These are phyloP conservation scores for Eupithecia pulchellata DNA, from an alignment of 2,888 invertebrate genomes.

Conservation along the genomic window DNA sequence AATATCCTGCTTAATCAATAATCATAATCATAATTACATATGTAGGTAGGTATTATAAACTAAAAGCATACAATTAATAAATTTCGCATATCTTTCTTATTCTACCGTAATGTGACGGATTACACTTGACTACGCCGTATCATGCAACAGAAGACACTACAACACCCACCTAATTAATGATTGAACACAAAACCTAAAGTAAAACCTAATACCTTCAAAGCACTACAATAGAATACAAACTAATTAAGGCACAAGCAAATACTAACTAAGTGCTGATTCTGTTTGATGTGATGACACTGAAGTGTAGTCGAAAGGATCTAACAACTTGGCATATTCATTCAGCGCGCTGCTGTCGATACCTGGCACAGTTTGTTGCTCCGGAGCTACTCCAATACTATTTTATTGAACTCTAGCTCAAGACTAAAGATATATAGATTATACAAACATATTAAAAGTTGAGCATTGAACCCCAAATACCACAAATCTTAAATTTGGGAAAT, in stretches of 20 bases:
- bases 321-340: background rate
- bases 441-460: background rate
- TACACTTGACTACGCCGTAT: background rate
- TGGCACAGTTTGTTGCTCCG: no score
- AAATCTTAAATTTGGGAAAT: background rate
- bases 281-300: background rate
- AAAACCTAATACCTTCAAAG: slow-evolving; percentile 13
- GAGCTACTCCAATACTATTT: no score
- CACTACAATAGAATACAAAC: slow-evolving; percentile 1
- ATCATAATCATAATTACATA: no score
- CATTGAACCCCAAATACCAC: background rate
- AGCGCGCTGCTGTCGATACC: background rate
- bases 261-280: slow-evolving; percentile 6
- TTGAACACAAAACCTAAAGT: slow-evolving; percentile 5
- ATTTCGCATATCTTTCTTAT: background rate
- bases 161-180: background rate
- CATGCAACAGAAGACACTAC: background rate
- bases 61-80: background rate
- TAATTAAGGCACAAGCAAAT: slow-evolving; percentile 33
- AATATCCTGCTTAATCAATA: background rate
- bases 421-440: background rate
- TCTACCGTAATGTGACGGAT: background rate
- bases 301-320: background rate
- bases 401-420: background rate
- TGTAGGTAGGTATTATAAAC: background rate